A percentile compares a stretch with the other conserved stretches of the same genome.
phyloP scores from a whole-genome alignment of 1,140 invertebrate species.

The Drosophila teissieri region DNA sequence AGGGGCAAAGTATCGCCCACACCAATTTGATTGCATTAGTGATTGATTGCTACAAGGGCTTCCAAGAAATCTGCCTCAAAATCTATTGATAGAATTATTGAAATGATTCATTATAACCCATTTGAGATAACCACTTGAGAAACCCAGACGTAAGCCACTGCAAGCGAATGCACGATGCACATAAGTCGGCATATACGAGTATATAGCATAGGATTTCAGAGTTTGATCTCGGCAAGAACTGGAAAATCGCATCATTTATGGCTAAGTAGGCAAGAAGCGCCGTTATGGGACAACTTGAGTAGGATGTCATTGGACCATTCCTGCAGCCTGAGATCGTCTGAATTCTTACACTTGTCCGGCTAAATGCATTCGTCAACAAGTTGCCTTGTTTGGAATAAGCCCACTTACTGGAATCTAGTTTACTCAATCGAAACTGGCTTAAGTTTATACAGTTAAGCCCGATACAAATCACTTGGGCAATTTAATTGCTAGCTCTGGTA shows the following conservation, averaged over 20 bases:
- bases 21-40: too few species aligned
- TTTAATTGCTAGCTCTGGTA: constrained; percentile 28
- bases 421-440: constrained; percentile 22
- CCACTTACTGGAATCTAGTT: constrained; percentile 41
- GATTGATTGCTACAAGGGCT: too few species aligned
- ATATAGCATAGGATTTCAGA: constrained; percentile 4
- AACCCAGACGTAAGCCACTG: too few species aligned
- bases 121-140: background rate
- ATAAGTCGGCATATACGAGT: too few species aligned
- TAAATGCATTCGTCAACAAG: constrained; percentile 16
- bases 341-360: background rate
- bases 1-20: background rate
- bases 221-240: constrained; percentile 11
- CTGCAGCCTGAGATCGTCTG: constrained; percentile 15
- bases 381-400: constrained; percentile 28
- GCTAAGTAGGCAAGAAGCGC: constrained; percentile 34
- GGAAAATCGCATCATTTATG: constrained; percentile 31
- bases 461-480: constrained; percentile 14
- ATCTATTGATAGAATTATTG: background rate
- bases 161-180: background rate
- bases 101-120: background rate
- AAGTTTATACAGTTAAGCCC: constrained; percentile 11
- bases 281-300: constrained; percentile 22
- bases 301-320: constrained; percentile 42
- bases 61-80: too few species aligned